phyloP scores from a whole-genome alignment of 2,113 vertebrate genomes.

The Mystacornis crossleyi region DNA sequence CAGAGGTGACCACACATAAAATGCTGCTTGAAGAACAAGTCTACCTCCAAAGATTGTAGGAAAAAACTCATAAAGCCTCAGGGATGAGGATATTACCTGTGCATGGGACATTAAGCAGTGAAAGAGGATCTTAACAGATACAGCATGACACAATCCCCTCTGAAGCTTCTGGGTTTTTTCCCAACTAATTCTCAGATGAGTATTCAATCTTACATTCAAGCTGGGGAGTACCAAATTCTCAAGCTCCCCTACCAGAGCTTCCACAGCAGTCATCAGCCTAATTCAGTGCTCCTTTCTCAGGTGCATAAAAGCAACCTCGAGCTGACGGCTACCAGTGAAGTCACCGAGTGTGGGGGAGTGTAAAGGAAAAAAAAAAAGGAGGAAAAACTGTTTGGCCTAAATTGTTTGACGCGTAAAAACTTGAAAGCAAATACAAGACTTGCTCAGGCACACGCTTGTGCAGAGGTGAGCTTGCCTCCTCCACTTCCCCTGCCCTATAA shows the following conservation, averaged over 20 bases:
- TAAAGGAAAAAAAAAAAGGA: neutral
- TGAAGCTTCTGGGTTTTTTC: neutral
- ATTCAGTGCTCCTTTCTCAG: neutral
- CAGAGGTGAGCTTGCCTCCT: neutral
- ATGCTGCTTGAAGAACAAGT: neutral
- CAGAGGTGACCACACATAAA: rapidly evolving
- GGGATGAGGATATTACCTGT: neutral
- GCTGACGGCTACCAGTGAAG: neutral
- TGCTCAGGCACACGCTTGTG: neutral
- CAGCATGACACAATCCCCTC: neutral
- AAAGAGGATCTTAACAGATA: neutral
- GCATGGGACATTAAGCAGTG: neutral
- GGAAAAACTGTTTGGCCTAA: neutral
- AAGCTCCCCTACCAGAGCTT: neutral
- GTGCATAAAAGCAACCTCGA: neutral
- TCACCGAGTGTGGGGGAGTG: neutral
- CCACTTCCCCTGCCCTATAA: neutral
- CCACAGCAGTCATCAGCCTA: neutral
- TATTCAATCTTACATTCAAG: neutral
- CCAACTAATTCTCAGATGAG: neutral
- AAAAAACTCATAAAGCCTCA: neutral
- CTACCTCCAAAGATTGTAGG: neutral
- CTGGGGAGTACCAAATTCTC: neutral
- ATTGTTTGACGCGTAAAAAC: conserved; percentile 8
- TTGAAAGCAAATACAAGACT: neutral